These are phyloP conservation scores for Mus musculus DNA, from an alignment of 2,113 vertebrate species.

Conservation along the genomic window DNA sequence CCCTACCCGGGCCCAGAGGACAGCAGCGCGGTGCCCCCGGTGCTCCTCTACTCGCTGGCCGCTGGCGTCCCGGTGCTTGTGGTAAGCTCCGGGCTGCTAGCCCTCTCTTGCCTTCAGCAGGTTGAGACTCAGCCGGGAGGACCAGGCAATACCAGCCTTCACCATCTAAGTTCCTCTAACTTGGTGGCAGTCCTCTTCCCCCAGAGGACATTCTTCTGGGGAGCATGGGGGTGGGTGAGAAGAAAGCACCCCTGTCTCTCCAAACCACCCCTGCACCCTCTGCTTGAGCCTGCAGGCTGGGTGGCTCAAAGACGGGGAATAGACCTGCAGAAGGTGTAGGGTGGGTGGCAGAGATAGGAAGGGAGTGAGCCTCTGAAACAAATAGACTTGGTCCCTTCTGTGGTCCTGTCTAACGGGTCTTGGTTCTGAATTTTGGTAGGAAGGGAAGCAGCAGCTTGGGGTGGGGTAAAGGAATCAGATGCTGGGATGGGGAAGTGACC, in stretches of 20 bases:
- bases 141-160: neutral
- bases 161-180: constrained; percentile 69
- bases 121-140: neutral
- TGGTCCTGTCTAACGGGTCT: neutral
- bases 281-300: neutral
- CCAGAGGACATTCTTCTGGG: constrained; percentile 35
- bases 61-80: constrained; percentile 93
- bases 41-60: constrained; percentile 93
- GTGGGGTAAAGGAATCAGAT: neutral
- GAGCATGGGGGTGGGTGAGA: constrained; percentile 5
- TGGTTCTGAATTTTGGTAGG: neutral
- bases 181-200: constrained; percentile 55
- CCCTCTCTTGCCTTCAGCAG: neutral
- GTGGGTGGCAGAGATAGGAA: neutral
- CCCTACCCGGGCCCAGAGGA: constrained; percentile 97
- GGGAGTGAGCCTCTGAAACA: neutral
- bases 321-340: neutral
- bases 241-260: neutral
- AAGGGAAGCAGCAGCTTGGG: neutral
- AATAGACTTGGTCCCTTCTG: neutral
- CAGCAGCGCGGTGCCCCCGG: constrained; percentile 94
- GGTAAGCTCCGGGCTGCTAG: constrained; percentile 88
- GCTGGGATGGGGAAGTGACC: neutral
- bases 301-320: neutral
- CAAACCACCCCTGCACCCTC: neutral